phyloP scores from a whole-genome alignment of 1,140 invertebrate genomes.

The Trichoplusia ni region DNA sequence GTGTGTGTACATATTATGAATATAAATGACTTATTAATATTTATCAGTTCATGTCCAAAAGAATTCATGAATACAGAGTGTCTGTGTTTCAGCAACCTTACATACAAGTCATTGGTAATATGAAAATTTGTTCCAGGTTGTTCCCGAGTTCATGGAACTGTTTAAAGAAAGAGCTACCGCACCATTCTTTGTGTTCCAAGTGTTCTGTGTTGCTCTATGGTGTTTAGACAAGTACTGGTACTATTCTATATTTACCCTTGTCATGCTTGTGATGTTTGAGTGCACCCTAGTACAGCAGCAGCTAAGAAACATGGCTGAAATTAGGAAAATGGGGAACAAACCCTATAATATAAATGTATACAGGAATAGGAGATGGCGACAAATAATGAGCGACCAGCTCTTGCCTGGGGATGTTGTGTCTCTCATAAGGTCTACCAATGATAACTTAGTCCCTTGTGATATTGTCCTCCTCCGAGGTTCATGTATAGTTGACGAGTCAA shows the following conservation, averaged over 20 bases:
- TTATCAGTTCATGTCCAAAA: no score
- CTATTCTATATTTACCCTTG: conserved; percentile 97
- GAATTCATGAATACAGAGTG: no score
- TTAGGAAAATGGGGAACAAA: conserved; percentile 99
- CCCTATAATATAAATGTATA: conserved; percentile 97
- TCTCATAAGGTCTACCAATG: conserved; percentile 93
- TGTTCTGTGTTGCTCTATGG: conserved; percentile 99
- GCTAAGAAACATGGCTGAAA: conserved; percentile 98
- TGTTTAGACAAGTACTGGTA: conserved; percentile 99
- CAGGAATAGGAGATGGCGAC: conserved; percentile 95
- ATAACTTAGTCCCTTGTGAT: conserved; percentile 98
- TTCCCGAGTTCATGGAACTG: conserved; percentile 97
- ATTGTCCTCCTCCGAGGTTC: conserved; percentile 95
- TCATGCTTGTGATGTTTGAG: conserved; percentile 99
- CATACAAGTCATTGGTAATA: background rate
- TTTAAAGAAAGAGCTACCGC: conserved; percentile 99
- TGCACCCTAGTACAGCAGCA: conserved; percentile 99
- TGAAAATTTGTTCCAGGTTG: conserved; percentile 86
- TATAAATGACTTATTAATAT: no score
- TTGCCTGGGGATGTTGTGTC: conserved; percentile 98
- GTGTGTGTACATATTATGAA: no score
- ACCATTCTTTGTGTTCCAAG: conserved; percentile 97
- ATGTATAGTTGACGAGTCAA: conserved; percentile 98
- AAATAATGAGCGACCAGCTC: conserved; percentile 92
- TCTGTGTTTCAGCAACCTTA: no score